Percentiles rank a stretch among this genome's conserved stretches.
Evolutionary conservation across 2,888 invertebrate genomes (phyloP).

Genomic region (Chrysodeixis includens): DNA sequence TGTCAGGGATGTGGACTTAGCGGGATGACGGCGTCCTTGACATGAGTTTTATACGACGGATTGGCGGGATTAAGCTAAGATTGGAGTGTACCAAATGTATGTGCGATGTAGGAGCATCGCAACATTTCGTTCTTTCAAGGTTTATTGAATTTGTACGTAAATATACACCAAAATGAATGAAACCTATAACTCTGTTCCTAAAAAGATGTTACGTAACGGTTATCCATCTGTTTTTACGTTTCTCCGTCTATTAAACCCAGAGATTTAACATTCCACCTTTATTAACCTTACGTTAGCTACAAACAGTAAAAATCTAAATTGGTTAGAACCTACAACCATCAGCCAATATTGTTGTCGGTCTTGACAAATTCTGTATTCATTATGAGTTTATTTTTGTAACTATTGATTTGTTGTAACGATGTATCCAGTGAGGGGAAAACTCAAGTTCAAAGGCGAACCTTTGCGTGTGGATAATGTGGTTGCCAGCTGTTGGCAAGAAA

Average conservation of each 20-base stretch:
- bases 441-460: slow-evolving; percentile 4
- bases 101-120: background rate
- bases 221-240: background rate
- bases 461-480: slow-evolving; percentile 6
- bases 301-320: background rate
- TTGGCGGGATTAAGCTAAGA: slow-evolving; percentile 16
- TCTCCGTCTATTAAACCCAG: no score
- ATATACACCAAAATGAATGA: background rate
- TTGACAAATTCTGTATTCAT: background rate
- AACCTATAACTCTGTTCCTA: background rate
- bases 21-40: slow-evolving; percentile 34
- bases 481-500: background rate
- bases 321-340: background rate
- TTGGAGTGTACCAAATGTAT: slow-evolving; percentile 21
- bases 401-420: slow-evolving; percentile 2
- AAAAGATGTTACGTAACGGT: background rate
- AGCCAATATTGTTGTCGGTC: background rate
- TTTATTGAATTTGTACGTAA: background rate
- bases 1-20: slow-evolving; percentile 14
- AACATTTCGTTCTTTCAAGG: background rate
- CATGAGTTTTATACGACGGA: slow-evolving; percentile 10
- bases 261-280: no score
- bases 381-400: slow-evolving; percentile 6
- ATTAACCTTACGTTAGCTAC: no score
- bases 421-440: background rate